Base-by-base conservation (phyloP, 2,113 vertebrate species). In the Poicephalus gulielmi region DNA sequence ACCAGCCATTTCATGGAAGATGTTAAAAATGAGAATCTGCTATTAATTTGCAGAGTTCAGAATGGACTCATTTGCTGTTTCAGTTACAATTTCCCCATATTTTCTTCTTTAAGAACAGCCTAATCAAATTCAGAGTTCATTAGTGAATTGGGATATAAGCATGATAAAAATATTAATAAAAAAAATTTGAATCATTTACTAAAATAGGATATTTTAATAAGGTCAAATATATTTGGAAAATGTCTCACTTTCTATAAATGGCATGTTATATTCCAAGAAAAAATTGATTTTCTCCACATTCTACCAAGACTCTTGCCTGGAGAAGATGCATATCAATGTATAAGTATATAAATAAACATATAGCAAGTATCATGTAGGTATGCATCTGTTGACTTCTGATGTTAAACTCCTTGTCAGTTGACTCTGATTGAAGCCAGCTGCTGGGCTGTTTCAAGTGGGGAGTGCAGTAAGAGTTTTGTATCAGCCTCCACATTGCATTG, bases 121-220 rank as follows among this genome's bases (percentile, higher is more conserved):
- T 93, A 94, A 83, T 96, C 77, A 73, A 89, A 92, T 91, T 93
- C 79, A 90, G 73, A 23, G 52, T 94, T 96, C 95, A 95, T 93
- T 95, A 94, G 91, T 95, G 92, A 86, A 91, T 94, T 96, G 95
- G 92, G 92, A 95, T 89, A 84, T 75, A 80, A 77, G 57, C n/a
- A 63, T 86, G 83, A 86, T 86, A 93, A 93, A 94, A 88, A 75
- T 64, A 88, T 92, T 93, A 83, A 92, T 86, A 92, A 95, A 83
- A 83, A 87, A 68, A 69, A 64, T 62, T 53, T 82, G 74, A 93
- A 96, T 27, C 77, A 60, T 71, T 92, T 19, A 37, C 88, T 82
- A 76, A 94, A 96, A 95, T 87, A 88, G 62, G 20, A 59, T 16
- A 80, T 92, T 94, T 94, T 94, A 95, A 95, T 90, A 93, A 93